Evolutionary conservation across 2,888 invertebrate genomes (phyloP), one percentile per base, ranked within the genome.

Genomic region (Caenorhabditis sp.): DNA sequence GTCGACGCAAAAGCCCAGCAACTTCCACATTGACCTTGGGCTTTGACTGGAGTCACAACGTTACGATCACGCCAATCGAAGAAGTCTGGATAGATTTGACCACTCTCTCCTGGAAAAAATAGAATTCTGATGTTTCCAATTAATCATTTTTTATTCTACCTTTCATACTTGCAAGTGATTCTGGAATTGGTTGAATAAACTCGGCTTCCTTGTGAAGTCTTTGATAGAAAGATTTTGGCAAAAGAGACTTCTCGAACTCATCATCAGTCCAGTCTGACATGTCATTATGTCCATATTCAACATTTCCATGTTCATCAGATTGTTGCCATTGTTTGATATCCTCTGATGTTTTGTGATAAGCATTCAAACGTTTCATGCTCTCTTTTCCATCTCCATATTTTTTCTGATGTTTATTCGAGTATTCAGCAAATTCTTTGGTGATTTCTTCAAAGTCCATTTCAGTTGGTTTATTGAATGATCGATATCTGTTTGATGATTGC

Each of bases 1-100:
- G 84, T 86, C 2, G 87, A 82, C n/a, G 86, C 85, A 58, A 87
- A 87, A 4, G 85, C 85, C 86, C 87, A 87, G 72, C 87, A 87
- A 54, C 83, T 83, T 31, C 87, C 87, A 69, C 87, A 87, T 58
- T 84, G 70, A 65, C 84, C 85, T 74, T 86, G 86, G 31, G 84
- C 83, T 61, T 86, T 86, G 12, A 86, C 87, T 2, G 87, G 86
- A 2, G 87, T 86, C 26, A 87, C 84, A 7, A 87, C 83, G 43
- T 84, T 84, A 68, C 81, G 81, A 20, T 80, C 78, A 23, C 87
- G 71, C 87, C 87, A 87, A 65, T 87, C 87, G 70, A 85, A 87
- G 63, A 78, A 82, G 31, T 79, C 78, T 26, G 86, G 86, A 54
- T 76, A 63, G 12, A 66, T 63, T 26, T 63, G 57, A 49, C 59